Percentiles rank a stretch among this genome's conserved stretches.
These are phyloP conservation scores for Lucilia sericata DNA, from an alignment of 1,140 invertebrate species.

Conservation along the genomic window DNA sequence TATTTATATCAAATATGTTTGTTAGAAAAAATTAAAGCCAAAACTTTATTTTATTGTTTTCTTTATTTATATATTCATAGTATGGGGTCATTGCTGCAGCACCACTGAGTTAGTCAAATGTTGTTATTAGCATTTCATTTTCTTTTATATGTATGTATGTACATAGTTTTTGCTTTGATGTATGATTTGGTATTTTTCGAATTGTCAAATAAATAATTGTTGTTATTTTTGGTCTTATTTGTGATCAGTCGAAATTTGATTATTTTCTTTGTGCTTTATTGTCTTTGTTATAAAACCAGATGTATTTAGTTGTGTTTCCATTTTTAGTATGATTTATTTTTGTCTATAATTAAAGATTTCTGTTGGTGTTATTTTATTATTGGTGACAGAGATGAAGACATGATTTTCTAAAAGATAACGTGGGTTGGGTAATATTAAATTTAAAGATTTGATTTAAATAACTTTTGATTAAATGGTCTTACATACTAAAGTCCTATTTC, in stretches of 20 bases:
- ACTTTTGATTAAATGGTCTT: no score
- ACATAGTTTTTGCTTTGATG: not conserved
- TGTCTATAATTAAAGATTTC: no score
- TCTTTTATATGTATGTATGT: not conserved
- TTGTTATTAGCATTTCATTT: not conserved
- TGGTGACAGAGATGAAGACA: no score
- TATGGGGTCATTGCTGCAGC: not conserved
- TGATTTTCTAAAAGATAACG: no score
- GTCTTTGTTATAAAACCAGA: not conserved
- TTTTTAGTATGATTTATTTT: no score
- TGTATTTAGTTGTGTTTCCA: no score
- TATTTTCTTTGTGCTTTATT: not conserved
- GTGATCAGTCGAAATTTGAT: not conserved
- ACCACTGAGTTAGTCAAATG: no score
- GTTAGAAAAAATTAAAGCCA: no score
- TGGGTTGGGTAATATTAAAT: no score
- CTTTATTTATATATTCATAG: not conserved
- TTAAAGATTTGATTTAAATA: no score
- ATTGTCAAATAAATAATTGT: not conserved
- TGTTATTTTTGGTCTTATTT: not conserved
- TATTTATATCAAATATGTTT: not conserved
- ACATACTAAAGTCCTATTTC: no score
- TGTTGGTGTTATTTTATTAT: no score
- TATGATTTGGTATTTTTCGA: not conserved
- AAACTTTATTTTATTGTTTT: not conserved